Conservation (phyloP, 2,113 vertebrate species). For the Takifugu bimaculatus region DNA sequence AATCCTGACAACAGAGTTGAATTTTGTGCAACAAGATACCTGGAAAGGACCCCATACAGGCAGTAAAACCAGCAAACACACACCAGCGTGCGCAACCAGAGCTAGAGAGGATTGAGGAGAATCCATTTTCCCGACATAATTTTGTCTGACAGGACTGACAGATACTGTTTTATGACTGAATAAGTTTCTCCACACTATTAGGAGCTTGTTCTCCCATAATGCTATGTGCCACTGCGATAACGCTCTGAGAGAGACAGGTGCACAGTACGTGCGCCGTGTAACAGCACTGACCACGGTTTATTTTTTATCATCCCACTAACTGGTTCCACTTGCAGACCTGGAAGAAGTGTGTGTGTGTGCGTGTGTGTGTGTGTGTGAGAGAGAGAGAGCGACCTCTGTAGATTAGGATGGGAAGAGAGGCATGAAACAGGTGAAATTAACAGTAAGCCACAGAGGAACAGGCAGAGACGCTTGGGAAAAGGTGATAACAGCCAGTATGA, state of each 20-base stretch:
- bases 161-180: conserved; percentile 72
- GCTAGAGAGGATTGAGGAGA: conserved; percentile 27
- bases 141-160: conserved; percentile 69
- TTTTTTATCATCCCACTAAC: conserved; percentile 10
- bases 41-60: neutral
- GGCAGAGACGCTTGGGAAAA: conserved; percentile 3
- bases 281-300: conserved; percentile 18
- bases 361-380: neutral
- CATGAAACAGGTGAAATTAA: conserved; percentile 3
- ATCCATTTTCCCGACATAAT: conserved; percentile 60
- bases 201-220: conserved; percentile 69
- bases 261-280: conserved; percentile 35
- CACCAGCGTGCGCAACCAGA: conserved; percentile 6
- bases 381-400: too few species aligned
- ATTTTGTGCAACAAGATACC: too few species aligned
- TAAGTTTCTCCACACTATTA: conserved; percentile 61
- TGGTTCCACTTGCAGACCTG: conserved; percentile 6
- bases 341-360: neutral
- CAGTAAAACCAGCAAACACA: conserved; percentile 6
- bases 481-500: neutral
- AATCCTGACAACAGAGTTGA: too few species aligned
- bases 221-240: conserved; percentile 54
- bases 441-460: neutral
- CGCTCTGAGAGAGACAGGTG: conserved; percentile 24
- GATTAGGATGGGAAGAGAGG: too few species aligned